These are phyloP conservation scores for Papilio polyxenes DNA, from an alignment of 1,140 invertebrate species.

Conservation along the genomic window DNA sequence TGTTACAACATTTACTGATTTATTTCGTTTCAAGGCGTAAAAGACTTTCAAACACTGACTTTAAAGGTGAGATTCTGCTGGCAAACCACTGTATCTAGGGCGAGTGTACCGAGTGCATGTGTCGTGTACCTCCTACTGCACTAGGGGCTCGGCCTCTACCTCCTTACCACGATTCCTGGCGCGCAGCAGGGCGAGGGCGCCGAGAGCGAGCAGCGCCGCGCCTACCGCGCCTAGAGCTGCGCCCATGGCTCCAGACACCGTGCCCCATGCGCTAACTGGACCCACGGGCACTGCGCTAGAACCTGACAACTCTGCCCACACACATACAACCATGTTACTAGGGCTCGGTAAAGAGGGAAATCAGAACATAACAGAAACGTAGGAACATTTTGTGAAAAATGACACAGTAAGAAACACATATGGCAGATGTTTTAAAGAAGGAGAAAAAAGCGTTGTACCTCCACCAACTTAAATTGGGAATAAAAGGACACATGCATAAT, in stretches of 20 bases:
- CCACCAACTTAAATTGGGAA: no score
- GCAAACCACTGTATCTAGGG: neutral
- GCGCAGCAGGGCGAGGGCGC: constrained; percentile 51
- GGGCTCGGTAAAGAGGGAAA: no score
- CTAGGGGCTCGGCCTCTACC: constrained; percentile 47
- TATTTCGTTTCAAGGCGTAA: no score
- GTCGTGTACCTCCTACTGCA: constrained; percentile 36
- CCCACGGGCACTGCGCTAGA: constrained; percentile 36
- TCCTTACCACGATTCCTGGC: constrained; percentile 64
- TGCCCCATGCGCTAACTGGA: constrained; percentile 26
- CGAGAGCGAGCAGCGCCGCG: constrained; percentile 56
- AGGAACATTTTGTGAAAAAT: no score
- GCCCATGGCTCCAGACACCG: constrained; percentile 42
- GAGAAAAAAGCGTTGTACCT: no score
- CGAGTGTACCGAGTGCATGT: neutral
- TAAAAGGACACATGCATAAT: no score
- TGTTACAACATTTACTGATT: no score
- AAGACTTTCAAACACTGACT: neutral
- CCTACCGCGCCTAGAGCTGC: constrained; percentile 54
- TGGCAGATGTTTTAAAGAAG: no score
- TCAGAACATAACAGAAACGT: no score
- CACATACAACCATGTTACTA: neutral
- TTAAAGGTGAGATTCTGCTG: neutral
- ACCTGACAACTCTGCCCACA: constrained; percentile 40
- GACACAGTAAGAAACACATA: no score